Evolutionary conservation across 2,888 invertebrate genomes (phyloP).

Genomic region (Stenurella melanura): DNA sequence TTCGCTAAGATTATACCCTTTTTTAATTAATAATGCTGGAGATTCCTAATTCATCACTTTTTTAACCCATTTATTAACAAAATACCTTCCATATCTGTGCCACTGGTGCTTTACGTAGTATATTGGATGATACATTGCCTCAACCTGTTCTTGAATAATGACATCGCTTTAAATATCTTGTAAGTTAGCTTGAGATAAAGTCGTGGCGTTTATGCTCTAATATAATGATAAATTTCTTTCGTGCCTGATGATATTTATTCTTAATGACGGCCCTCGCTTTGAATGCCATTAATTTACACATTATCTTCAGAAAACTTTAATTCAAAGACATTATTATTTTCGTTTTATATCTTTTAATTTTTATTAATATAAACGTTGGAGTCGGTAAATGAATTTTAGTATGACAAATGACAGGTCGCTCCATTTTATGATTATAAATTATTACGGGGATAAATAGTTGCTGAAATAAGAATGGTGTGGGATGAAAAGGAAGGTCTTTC

Average conservation of each 20-base stretch:
- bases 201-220: conserved; percentile 54
- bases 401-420: conserved; percentile 22
- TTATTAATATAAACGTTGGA: conserved; percentile 18
- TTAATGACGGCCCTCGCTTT: conserved; percentile 59
- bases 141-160: conserved; percentile 66
- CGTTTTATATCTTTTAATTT: conserved; percentile 28
- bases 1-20: no score
- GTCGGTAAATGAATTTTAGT: conserved; percentile 9
- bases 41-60: no score
- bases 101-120: conserved; percentile 15
- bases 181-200: conserved; percentile 63
- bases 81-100: conserved; percentile 5
- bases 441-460: conserved; percentile 12
- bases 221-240: conserved; percentile 62
- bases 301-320: conserved; percentile 50
- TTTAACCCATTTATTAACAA: background rate
- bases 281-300: conserved; percentile 55
- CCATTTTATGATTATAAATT: background rate
- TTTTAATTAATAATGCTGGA: no score
- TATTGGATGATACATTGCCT: conserved; percentile 64
- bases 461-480: background rate
- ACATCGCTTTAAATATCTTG: conserved; percentile 66
- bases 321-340: conserved; percentile 36
- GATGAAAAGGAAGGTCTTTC: background rate
- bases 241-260: conserved; percentile 61